These are phyloP conservation scores for Bombus sylvicola DNA, from an alignment of 1,140 invertebrate genomes.

Conservation along the genomic window DNA sequence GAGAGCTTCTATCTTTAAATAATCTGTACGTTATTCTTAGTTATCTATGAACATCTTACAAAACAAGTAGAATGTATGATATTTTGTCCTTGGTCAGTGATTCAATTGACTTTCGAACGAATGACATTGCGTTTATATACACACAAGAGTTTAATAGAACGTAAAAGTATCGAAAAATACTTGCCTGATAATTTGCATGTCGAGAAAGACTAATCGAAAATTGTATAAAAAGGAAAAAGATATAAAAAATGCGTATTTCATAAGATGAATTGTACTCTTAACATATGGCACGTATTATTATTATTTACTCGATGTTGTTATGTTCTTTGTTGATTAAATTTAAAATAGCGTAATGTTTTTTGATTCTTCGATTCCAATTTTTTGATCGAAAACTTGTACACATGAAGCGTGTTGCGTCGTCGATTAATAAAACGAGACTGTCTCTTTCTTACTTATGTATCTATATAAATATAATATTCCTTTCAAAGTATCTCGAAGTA, in stretches of 20 bases:
- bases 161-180: neutral
- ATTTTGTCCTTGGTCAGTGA: slow-evolving; percentile 21
- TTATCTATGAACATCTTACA: slow-evolving; percentile 9
- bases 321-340: neutral
- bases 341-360: neutral
- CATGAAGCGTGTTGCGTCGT: slow-evolving; percentile 2
- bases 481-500: neutral
- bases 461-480: neutral
- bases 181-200: slow-evolving; percentile 2
- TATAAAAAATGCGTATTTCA: neutral
- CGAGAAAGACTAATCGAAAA: slow-evolving; percentile 10
- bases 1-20: neutral
- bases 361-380: neutral
- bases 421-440: slow-evolving; percentile 43
- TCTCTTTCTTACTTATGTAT: slow-evolving; percentile 29
- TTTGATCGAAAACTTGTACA: slow-evolving; percentile 9
- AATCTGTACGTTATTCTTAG: slow-evolving; percentile 14
- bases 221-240: neutral
- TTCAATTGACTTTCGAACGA: neutral
- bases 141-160: neutral
- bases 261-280: neutral
- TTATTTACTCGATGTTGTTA: slow-evolving; percentile 6
- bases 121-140: neutral
- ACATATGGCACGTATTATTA: neutral
- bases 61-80: slow-evolving; percentile 5